Percentiles rank a stretch among this genome's conserved stretches.
These are phyloP conservation scores for Balearica regulorum DNA, from an alignment of 2,797 vertebrate genomes.

Conservation along the genomic window DNA sequence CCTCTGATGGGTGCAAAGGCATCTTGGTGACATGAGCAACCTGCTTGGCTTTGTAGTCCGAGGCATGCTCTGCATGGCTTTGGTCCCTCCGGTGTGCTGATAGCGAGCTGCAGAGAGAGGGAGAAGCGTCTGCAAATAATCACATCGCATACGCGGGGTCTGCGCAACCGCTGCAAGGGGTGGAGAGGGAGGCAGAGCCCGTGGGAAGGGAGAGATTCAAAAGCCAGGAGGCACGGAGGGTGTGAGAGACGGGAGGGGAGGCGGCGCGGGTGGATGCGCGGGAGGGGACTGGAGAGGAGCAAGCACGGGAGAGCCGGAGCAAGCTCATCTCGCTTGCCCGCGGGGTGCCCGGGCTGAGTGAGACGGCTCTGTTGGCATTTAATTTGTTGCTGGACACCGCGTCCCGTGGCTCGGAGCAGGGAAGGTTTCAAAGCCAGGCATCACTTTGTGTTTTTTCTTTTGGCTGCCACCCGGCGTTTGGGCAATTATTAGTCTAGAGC, in stretches of 20 bases:
- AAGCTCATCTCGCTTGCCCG: neutral
- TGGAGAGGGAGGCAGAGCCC: neutral
- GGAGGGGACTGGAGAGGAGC: neutral
- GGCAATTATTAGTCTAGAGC: conserved; percentile 53
- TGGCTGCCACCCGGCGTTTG: neutral
- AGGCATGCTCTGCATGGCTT: neutral
- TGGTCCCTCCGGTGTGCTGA: neutral
- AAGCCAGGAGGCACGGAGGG: neutral
- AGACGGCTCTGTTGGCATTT: conserved; percentile 10
- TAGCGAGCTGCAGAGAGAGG: neutral
- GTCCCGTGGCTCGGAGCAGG: neutral
- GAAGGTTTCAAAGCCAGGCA: neutral
- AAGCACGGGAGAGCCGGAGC: neutral
- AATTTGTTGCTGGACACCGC: neutral
- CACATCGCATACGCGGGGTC: accelerated
- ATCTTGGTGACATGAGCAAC: neutral
- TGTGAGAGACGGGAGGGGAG: neutral
- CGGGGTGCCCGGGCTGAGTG: neutral
- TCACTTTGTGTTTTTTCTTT: neutral
- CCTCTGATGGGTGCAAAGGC: neutral
- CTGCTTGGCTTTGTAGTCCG: neutral
- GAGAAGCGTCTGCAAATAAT: neutral
- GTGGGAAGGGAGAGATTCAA: neutral
- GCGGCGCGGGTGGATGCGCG: neutral
- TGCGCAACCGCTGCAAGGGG: neutral